These are phyloP conservation scores for Stegodyphus mimosarum DNA, from an alignment of 1,140 invertebrate species.

Conservation along the genomic window DNA sequence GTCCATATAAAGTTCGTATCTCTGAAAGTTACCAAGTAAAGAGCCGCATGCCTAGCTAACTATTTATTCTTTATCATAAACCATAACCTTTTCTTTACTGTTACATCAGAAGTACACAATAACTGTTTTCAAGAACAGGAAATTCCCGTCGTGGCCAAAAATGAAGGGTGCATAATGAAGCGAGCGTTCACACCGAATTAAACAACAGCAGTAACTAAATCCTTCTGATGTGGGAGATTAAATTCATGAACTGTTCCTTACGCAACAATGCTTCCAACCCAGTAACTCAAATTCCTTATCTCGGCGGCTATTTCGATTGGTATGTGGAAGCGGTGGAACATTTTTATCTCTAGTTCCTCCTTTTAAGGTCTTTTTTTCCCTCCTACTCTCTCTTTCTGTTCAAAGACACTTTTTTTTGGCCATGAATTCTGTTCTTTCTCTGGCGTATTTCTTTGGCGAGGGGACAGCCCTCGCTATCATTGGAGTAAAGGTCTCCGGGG, in stretches of 20 bases:
- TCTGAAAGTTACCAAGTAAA: too few species aligned
- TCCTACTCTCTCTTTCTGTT: background rate
- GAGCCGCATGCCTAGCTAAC: too few species aligned
- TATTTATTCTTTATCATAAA: too few species aligned
- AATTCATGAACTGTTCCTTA: conserved; percentile 33
- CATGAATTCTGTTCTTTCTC: conserved; percentile 6
- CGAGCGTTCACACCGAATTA: too few species aligned
- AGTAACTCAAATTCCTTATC: conserved; percentile 30
- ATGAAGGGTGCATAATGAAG: background rate
- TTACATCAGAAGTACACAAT: too few species aligned
- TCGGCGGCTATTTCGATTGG: conserved; percentile 29
- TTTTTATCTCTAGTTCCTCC: background rate
- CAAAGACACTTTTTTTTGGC: background rate
- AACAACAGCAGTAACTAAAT: too few species aligned
- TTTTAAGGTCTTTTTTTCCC: background rate
- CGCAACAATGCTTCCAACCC: background rate
- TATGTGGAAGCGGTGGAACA: background rate
- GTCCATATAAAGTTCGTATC: too few species aligned
- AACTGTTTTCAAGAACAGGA: too few species aligned
- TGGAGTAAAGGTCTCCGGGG: conserved; percentile 9
- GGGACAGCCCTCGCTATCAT: background rate
- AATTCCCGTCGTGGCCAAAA: background rate
- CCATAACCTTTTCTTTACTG: too few species aligned
- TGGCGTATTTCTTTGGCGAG: background rate
- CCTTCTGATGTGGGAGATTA: background rate